These are phyloP conservation scores for Agapornis canus DNA, from an alignment of 2,797 vertebrate genomes.

Conservation along the genomic window DNA sequence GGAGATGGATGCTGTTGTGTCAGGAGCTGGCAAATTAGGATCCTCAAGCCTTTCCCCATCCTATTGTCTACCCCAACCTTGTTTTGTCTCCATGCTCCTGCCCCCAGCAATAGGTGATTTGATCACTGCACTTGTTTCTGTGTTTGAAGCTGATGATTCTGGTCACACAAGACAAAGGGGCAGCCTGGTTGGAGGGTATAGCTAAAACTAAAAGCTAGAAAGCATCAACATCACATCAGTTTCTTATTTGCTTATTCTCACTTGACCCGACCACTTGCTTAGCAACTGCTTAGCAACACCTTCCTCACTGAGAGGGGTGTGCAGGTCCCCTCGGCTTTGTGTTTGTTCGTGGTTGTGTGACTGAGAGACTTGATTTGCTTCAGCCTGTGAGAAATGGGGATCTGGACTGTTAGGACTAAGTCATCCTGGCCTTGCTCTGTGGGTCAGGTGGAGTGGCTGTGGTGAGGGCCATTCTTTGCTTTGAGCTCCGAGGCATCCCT, in stretches of 20 bases:
- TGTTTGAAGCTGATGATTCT: not conserved
- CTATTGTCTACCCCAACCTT: not conserved
- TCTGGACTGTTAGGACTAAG: not conserved
- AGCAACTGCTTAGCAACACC: not conserved
- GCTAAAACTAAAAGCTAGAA: not conserved
- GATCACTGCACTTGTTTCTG: not conserved
- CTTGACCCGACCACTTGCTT: not conserved
- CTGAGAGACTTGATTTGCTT: not conserved
- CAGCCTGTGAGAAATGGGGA: not conserved
- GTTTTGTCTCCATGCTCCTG: not conserved
- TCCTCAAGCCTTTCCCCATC: not conserved
- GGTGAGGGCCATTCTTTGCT: not conserved
- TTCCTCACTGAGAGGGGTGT: not conserved
- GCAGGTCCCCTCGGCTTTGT: not conserved
- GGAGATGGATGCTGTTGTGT: not conserved
- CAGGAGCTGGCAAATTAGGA: not conserved
- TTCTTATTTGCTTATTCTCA: not conserved
- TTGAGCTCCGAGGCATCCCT: not conserved
- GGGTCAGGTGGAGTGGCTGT: not conserved
- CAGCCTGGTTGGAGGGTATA: not conserved
- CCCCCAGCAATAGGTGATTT: not conserved
- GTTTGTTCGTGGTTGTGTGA: not conserved
- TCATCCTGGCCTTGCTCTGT: not conserved
- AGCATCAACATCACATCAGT: not conserved
- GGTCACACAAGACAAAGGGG: not conserved